Evolutionary conservation across 1,140 invertebrate species (phyloP), one percentile per base, ranked within the genome.

Genomic region (Patella vulgata): DNA sequence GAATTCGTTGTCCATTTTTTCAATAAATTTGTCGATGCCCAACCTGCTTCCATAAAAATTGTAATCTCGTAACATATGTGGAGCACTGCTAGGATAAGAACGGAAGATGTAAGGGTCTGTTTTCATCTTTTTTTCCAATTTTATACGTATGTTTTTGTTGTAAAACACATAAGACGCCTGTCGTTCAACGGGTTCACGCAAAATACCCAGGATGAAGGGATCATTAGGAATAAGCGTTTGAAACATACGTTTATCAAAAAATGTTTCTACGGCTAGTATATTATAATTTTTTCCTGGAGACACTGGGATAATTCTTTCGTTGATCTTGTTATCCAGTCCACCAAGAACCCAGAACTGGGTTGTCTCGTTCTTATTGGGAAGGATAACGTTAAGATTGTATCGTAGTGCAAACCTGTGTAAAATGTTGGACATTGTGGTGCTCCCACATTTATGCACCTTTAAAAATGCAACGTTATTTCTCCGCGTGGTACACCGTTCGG

Each of bases 361-460:
- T 39, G 47, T 58, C 0, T 55, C 11, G 36, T 25, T 54, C 17
- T 54, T 55, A 14, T n/a, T 42, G 1, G 74, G 76, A 9, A 76
- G 54, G 25, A 71, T 63, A 11, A 78, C 40, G 51, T 70, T 72
- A 1, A 78, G 47, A 17, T 70, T 56, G 33, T 70, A 19, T 11
- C 23, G 27, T 0, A 70, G 23, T 1, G 68, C 76, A 52, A 73
- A 76, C 12, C 72, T 52, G 31, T 73, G 28, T 30, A 78, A 68
- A 33, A 76, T 73, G 36, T 74, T 78, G 63, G 69, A 64, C 0
- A 78, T 44, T 0, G 76, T 76, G 11, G 72, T 70, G 40, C 76
- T 76, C 11, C 73, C 76, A 11, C 72, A 64, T 63, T 75, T 76
- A 52, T 78, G 76, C 1, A 76, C 72, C 46, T 78, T 75, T 5